Base-by-base conservation (phyloP, 2,888 invertebrate genomes). In the Altica lythri region DNA sequence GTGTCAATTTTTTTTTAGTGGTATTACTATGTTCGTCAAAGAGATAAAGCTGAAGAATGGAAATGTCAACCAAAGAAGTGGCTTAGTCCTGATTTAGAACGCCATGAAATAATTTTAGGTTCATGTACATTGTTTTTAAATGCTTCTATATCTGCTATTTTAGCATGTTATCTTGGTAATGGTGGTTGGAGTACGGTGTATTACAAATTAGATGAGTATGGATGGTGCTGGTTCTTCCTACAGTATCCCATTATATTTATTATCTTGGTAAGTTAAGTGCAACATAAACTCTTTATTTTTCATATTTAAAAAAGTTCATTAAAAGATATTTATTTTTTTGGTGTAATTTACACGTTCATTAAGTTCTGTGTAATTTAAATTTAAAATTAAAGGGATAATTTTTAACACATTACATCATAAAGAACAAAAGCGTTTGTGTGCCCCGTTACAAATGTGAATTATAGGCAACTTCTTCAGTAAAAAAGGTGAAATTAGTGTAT, bases 61-160 rank as follows among this genome's bases (percentile, higher is more conserved):
- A 89, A 89, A 75, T 84, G 86, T 60, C 89, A 89, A 68, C 88
- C 88, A 0, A 79, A 78, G 32, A 86, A 85, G 60, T 88, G 85
- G 83, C 66, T 88, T 8, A 74, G 82, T 0, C 83, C 85, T 0
- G 84, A 86, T 51, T 72, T 88, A 46, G 87, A 88, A 66, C 77
- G 82, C 2, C 85, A 88, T 62, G 88, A 88, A 75, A 85, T 89
- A 59, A 74, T 83, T 65, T 67, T 84, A 2, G 88, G 88, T 0
- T 80, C 82, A 0, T 3, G 81, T 1, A 82, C 85, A 0, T 77
- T 88, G 13, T 57, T 84, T 10, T 35, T 82, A 35, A 80, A 78
- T 0, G 82, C 83, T 1, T 74, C 78, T 0, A 75, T 82, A 62
- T 84, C 86, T 0, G 84, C 85, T 0, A 63, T 81, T 37, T 72